Evolutionary conservation across 2,113 vertebrate species (phyloP), one percentile per base, ranked within the genome.

Genomic region (Petromus typicus): DNA sequence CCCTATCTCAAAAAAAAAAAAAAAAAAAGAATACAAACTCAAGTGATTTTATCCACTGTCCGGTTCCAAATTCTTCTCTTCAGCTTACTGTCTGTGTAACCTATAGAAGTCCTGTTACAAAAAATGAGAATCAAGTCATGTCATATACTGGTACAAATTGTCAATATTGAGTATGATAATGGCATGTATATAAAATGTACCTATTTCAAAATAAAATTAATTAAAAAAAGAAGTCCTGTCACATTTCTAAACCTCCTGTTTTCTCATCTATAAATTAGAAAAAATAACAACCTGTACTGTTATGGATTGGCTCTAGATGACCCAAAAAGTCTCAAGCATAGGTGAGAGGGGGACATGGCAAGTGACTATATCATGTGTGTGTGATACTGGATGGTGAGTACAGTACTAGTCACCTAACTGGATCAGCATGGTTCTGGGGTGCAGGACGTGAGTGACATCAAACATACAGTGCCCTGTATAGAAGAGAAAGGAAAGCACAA

Each of bases 1-100:
- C n/a, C n/a, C n/a, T n/a, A n/a, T n/a, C n/a, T n/a, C n/a, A n/a
- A n/a, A n/a, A n/a, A n/a, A n/a, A n/a, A n/a, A n/a, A n/a, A n/a
- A n/a, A n/a, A n/a, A n/a, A n/a, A 84, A 90, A 85, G 54, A 80
- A 86, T 27, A 96, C 93, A 40, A 89, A 69, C 34, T 27, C 32
- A 64, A 94, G 40, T 30, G 56, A 86, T 48, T 82, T 89, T 9
- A 86, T 51, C 22, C 30, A 90, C 64, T 56, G 66, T 13, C 30
- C 32, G 17, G 10, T 4, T 91, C 80, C 63, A 96, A 93, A 93
- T 91, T 25, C 82, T 73, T 10, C 16, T 73, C 63, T 48, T 82
- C 32, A 7, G 83, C 25, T 86, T 67, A 81, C 8, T 92, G 57
- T 90, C 57, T 95, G 8, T 91, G 30, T 87, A n/a, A 94, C 69